Conservation (phyloP, 2,113 vertebrate species). For the Dinomys branickii region DNA sequence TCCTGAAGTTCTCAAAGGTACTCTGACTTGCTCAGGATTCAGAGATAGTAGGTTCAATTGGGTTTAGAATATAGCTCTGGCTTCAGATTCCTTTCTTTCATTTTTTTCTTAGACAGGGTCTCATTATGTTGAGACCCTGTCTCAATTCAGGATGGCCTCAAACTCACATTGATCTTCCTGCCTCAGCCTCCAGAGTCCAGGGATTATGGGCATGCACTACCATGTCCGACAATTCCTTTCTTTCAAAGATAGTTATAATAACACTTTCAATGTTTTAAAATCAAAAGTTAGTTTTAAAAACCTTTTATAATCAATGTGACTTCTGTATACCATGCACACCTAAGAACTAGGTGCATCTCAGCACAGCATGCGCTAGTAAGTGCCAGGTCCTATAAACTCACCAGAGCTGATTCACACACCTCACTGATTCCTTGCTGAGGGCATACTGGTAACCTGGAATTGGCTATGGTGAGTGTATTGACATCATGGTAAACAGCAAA, state of each 20-base stretch:
- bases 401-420: background rate
- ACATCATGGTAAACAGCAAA: slow-evolving; percentile 8
- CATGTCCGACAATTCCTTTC: background rate
- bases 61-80: slow-evolving; percentile 2
- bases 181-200: background rate
- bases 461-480: background rate
- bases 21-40: background rate
- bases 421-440: background rate
- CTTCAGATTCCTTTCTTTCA: background rate
- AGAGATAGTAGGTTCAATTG: background rate
- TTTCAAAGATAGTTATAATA: background rate
- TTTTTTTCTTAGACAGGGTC: background rate
- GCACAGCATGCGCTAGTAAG: background rate
- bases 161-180: background rate
- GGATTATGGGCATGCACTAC: background rate
- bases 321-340: background rate
- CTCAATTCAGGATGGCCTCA: background rate
- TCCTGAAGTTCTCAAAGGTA: background rate
- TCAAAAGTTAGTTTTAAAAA: background rate
- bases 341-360: background rate
- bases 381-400: background rate
- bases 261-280: background rate
- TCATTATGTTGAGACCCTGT: too few species aligned
- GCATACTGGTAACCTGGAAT: background rate
- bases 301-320: background rate